Evolutionary conservation across 2,888 invertebrate genomes (phyloP).

Genomic region (Leptopterna dolabrata): DNA sequence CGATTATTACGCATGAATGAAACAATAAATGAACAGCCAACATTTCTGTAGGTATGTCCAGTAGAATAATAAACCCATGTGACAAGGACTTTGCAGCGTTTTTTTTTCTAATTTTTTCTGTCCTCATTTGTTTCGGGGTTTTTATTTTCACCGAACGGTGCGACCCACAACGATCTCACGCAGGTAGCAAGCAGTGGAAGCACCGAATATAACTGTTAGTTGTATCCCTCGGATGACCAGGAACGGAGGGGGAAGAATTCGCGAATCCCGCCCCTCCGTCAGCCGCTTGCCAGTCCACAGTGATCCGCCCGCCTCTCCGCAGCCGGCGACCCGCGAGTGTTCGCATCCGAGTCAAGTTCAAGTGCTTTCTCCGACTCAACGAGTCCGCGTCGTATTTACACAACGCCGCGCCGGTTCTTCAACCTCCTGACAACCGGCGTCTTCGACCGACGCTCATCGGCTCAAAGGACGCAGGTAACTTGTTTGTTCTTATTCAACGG

Average conservation of each 20-base stretch:
- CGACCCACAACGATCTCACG: no score
- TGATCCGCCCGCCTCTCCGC: neutral
- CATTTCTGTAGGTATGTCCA: no score
- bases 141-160: no score
- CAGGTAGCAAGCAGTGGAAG: no score
- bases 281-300: neutral
- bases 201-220: neutral
- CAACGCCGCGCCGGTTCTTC: neutral
- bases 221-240: neutral
- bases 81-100: no score
- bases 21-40: no score
- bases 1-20: no score
- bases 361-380: neutral
- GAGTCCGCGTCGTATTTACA: neutral
- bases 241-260: neutral
- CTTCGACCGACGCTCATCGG: neutral
- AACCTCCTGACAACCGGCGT: neutral
- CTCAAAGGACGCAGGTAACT: neutral
- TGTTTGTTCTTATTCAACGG: no score
- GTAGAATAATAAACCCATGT: no score
- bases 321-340: neutral
- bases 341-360: conserved; percentile 11
- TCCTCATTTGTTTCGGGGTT: no score
- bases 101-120: no score
- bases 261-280: neutral